These are phyloP conservation scores for Lipophrys pholis DNA, from an alignment of 2,113 vertebrate species.

Conservation along the genomic window DNA sequence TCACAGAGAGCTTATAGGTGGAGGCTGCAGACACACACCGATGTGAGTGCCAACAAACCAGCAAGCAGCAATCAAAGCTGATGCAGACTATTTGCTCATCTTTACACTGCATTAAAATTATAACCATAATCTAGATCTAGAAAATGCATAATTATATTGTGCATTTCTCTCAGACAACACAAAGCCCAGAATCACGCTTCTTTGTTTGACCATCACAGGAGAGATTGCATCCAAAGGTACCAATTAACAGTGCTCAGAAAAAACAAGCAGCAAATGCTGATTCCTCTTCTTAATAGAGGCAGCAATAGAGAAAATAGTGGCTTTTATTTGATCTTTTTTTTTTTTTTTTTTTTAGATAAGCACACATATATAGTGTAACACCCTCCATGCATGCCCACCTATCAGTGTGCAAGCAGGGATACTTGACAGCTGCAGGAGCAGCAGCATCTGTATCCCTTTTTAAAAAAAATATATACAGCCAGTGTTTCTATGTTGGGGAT, in stretches of 20 bases:
- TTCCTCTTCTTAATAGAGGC: no score
- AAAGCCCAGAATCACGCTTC: not conserved
- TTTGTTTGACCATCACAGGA: conserved; percentile 19
- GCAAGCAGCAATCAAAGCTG: conserved; percentile 14
- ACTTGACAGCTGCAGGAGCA: conserved; percentile 51
- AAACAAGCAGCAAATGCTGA: not conserved
- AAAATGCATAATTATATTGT: not conserved
- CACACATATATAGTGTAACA: not conserved
- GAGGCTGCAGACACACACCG: conserved; percentile 41
- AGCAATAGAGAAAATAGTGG: not conserved
- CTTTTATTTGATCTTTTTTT: not conserved
- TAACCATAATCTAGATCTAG: not conserved
- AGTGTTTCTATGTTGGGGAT: conserved; percentile 51
- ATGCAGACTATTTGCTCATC: conserved; percentile 19
- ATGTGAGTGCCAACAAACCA: conserved; percentile 11
- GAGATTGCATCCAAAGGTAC: not conserved
- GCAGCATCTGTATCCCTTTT: conserved; percentile 4
- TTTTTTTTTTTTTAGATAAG: not conserved
- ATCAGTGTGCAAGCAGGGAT: conserved; percentile 33
- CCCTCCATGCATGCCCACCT: conserved; percentile 13
- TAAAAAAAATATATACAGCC: conserved; percentile 39
- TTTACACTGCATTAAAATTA: not conserved
- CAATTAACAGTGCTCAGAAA: not conserved
- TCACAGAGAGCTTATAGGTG: conserved; percentile 27
- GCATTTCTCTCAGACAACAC: not conserved